Conservation (phyloP, 2,113 vertebrate genomes). For the Halichoerus grypus region DNA sequence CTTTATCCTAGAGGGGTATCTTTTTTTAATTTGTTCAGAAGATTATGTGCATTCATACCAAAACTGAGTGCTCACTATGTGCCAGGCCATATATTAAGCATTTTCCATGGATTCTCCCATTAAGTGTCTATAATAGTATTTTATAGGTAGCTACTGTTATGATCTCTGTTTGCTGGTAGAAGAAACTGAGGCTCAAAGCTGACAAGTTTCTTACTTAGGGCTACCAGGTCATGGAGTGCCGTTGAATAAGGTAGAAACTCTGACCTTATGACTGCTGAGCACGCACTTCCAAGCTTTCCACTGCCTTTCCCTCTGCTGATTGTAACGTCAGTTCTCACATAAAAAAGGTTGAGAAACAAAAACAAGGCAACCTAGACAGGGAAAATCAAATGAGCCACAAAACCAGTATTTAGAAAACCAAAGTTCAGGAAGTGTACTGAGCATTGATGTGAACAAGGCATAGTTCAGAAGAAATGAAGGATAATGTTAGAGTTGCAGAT, state of each 20-base stretch:
- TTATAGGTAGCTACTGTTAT: neutral
- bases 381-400: neutral
- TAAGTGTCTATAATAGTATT: neutral
- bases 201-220: neutral
- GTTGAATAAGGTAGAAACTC: neutral
- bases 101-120: neutral
- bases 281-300: neutral
- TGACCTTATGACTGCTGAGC: neutral
- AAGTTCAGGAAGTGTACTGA: neutral
- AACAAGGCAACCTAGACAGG: neutral
- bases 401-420: neutral
- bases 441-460: neutral
- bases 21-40: neutral
- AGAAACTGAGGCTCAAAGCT: neutral
- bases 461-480: neutral
- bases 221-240: rapidly evolving
- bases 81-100: neutral
- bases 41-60: neutral
- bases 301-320: neutral
- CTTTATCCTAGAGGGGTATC: neutral
- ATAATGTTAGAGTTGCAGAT: neutral
- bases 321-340: neutral
- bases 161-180: neutral
- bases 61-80: neutral
- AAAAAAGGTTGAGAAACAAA: neutral